Conservation (phyloP, 2,113 vertebrate species). For the Leptosomus discolor region DNA sequence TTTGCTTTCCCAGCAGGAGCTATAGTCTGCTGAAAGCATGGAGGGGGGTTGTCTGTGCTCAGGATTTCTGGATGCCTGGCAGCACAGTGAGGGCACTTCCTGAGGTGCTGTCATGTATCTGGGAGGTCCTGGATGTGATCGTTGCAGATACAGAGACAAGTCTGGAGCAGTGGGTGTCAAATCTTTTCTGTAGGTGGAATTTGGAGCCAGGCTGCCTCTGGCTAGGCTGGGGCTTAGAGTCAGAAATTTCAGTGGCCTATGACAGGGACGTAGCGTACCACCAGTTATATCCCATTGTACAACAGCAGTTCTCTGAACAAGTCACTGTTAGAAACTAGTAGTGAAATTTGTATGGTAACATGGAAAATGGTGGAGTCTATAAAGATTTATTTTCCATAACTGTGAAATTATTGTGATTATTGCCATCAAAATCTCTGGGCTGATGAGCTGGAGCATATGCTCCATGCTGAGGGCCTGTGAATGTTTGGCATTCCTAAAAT, state of each 20-base stretch:
- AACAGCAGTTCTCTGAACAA: neutral
- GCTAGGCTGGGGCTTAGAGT: neutral
- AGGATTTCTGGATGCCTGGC: neutral
- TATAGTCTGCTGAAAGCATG: neutral
- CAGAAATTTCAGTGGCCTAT: neutral
- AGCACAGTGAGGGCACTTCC: neutral
- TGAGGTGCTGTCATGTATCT: neutral
- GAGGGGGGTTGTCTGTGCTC: neutral
- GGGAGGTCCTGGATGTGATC: neutral
- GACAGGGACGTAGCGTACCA: rapidly evolving
- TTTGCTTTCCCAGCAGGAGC: neutral
- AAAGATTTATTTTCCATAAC: conserved; percentile 15
- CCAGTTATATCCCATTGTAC: neutral
- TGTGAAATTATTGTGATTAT: conserved; percentile 52
- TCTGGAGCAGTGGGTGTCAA: neutral
- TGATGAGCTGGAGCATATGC: conserved; percentile 51
- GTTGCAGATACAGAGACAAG: neutral
- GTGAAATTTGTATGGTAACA: neutral
- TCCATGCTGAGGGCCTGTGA: neutral
- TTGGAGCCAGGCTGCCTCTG: neutral
- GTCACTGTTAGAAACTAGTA: neutral
- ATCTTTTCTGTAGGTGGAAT: neutral
- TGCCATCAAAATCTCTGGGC: conserved; percentile 35
- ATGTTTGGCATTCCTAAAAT: conserved; percentile 41
- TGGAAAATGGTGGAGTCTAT: neutral